phyloP scores from a whole-genome alignment of 2,113 vertebrate species.

The Anguilla rostrata region DNA sequence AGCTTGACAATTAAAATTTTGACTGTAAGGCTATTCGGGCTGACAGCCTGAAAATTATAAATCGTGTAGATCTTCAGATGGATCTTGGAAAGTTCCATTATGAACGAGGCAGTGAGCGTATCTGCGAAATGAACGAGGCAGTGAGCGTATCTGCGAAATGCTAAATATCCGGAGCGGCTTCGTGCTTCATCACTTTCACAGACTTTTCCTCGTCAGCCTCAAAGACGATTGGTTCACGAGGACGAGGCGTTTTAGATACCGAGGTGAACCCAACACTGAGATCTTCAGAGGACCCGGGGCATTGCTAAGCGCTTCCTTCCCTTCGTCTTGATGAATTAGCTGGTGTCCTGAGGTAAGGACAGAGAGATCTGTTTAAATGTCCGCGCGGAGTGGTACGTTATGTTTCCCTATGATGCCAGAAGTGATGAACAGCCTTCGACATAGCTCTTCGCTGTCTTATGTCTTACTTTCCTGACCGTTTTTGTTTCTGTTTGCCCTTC shows the following conservation, averaged over 20 bases:
- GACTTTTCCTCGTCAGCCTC: no score
- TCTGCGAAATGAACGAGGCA: no score
- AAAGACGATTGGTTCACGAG: background rate
- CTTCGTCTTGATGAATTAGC: background rate
- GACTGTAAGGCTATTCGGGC: background rate
- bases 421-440: no score
- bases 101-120: background rate
- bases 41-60: background rate
- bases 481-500: no score
- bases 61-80: background rate
- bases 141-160: background rate
- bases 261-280: background rate
- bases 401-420: no score
- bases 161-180: no score
- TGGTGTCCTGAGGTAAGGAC: background rate
- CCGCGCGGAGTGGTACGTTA: no score
- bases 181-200: no score
- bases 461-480: no score
- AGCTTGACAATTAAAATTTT: background rate
- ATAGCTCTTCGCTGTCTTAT: no score
- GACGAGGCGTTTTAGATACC: background rate
- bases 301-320: background rate
- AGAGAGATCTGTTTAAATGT: no score
- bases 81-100: background rate
- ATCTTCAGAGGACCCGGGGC: background rate